Base-by-base conservation (phyloP, 2,888 invertebrate species). In the Minunthozetes semirufus region DNA sequence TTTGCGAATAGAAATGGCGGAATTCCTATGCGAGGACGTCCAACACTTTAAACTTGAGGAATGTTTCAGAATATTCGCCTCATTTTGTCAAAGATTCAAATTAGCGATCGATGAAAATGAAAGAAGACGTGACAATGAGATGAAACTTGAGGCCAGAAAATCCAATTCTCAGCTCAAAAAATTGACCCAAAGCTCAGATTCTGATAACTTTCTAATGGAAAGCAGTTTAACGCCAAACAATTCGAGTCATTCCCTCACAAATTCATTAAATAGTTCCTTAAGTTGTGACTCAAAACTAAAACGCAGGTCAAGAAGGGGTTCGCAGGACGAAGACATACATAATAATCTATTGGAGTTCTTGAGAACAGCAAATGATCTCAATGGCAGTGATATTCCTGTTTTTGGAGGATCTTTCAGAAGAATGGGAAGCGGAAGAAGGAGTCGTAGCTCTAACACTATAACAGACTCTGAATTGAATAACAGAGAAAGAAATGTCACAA, bases 11-110 rank as follows among this genome's bases (percentile, higher is more conserved):
- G 89, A 92, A 77, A 85, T 97, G 53, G 89, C 94, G 0, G 91
- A 92, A 72, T 96, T 95, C 85, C 95, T 97, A 84, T 97, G 96
- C 83, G 97, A 97, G 83, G 95, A 96, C 81, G 87, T 89, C 0
- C 88, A 87, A 72, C 87, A 90, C 0, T 97, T 97, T 82, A 94
- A 94, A 82, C 85, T 97, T 56, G 95, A 97, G 82, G 96, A 97
- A 82, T 95, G 95, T 81, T 93, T 94, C 81, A 90, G 90, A 83
- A 90, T 92, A 78, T 89, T 97, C 81, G 90, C 91, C 80, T 88
- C 88, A 66, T 96, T 97, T 85, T 93, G 93, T 82, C 88, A 88
- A 75, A 82, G 82, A 77, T 82, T 84, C 72, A 80, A 81, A 75
- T 80, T 82, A 70, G 83, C 84, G 71, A 79, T 82, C 42, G 83